Evolutionary conservation across 2,888 invertebrate species (phyloP), one percentile per base, ranked within the genome.

Genomic region (Exephanes ischioxanthus): DNA sequence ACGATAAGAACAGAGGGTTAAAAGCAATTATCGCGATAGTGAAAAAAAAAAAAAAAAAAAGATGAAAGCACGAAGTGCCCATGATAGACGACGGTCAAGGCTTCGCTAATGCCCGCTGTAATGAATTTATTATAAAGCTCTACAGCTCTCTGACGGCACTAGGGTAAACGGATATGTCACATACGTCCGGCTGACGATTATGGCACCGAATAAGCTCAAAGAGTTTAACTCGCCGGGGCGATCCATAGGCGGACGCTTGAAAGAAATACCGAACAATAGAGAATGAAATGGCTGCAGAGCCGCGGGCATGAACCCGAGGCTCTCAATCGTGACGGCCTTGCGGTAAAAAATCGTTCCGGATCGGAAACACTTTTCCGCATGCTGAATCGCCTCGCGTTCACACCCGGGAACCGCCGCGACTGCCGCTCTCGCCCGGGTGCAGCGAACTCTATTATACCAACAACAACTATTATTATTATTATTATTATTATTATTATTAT

Each of bases 251-350:
- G 19, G 55, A 5, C 37, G 55, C 33, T 22, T 72, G 55, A 26
- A 58, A 58, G 58, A 58, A 26, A 26, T 58, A 58, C 45, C 45
- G 45, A 48, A 48, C 45, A 16, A 48, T 48, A 48, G 45, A 48
- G 45, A 48, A 48, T 58, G 22, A 55, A 55, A 55, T 19, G 22
- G 26, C 26, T 22, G 58, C 22, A 14, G 7, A 58, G 58, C 55
- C 7, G 9, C 55, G 22, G 84, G 70, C 81, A 63, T 78, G 85
- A 82, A 82, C 81, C 53, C 77, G 73, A 71, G 53, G 75, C 83
- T 80, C 78, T 86, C 79, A 73, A 86, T 88, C 87, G 89, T 87
- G 89, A 87, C 88, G 86, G 84, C 86, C 86, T 89, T 89, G 86
- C 88, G 88, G 88, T 88, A 58, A 58, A 58, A 58, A 89, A 87